phyloP scores from a whole-genome alignment of 1,140 invertebrate species.

The Lepidurus packardi region DNA sequence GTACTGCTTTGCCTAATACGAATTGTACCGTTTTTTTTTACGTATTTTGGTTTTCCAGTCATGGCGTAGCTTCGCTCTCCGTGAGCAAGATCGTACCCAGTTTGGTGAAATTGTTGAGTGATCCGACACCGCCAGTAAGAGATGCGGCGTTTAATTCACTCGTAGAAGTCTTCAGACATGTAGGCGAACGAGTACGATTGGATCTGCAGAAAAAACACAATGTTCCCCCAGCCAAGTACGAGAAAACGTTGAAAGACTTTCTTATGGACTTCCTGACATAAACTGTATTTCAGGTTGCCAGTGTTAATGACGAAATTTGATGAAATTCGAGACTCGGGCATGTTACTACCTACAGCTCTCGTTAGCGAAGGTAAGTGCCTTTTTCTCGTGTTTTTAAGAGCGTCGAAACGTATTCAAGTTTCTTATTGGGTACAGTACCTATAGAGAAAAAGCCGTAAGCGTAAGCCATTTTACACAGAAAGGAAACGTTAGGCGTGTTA shows the following conservation, averaged over 20 bases:
- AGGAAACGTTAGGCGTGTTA: not conserved
- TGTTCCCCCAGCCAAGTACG: conserved; percentile 63
- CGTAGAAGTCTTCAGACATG: conserved; percentile 86
- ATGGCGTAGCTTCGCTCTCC: conserved; percentile 73
- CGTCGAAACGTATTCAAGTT: too few relatives aligned
- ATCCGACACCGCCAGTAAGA: conserved; percentile 78
- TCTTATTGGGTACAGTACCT: not conserved
- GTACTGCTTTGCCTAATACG: conserved; percentile 26
- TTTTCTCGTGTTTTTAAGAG: conserved; percentile 13
- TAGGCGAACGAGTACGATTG: conserved; percentile 76
- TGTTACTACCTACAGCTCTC: conserved; percentile 67
- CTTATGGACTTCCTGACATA: not conserved
- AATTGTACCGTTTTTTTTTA: conserved; percentile 31
- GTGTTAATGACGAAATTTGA: conserved; percentile 77
- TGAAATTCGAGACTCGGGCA: conserved; percentile 70
- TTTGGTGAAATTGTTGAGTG: conserved; percentile 76
- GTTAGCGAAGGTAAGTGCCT: conserved; percentile 35
- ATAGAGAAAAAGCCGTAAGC: conserved; percentile 4
- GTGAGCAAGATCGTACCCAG: conserved; percentile 73
- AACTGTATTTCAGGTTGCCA: conserved; percentile 50
- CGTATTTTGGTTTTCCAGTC: conserved; percentile 52
- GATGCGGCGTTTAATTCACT: conserved; percentile 79
- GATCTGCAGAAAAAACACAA: conserved; percentile 75
- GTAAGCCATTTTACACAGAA: not conserved
- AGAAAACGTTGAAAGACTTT: conserved; percentile 34